Evolutionary conservation across 2,888 invertebrate genomes (phyloP), one percentile per base, ranked within the genome.

Genomic region (Thera obeliscata): DNA sequence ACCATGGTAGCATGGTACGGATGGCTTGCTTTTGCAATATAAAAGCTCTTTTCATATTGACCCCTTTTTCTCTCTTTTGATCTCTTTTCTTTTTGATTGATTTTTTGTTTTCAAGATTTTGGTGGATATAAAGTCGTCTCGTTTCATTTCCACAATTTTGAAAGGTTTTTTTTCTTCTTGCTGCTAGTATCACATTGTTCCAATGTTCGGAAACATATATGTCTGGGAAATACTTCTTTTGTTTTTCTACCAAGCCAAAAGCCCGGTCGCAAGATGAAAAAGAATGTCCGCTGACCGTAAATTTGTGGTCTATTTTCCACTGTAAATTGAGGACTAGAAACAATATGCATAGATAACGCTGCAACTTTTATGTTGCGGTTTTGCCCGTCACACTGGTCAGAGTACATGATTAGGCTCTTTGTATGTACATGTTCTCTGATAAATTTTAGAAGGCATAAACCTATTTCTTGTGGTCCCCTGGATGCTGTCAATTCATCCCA

Each of bases 401-500:
- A 71, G 61, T 74, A 74, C 60, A 78, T 65, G 33, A 77, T 77
- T 49, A 81, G 48, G 56, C 63, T 77, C 56, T 68, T 72, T 56
- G 71, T 73, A 54, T 56, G 52, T 41, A 72, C 73, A 62, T 66
- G 36, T 70, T 77, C 33, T 70, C 57, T 67, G 38, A 76, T 64
- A 56, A 66, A 80, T 55, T 70, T 57, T 12, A 77, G 9, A 4
- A 80, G 22, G 58, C 78, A 81, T 4, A 75, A 78, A 12, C 74
- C 78, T 61, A 80, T 77, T 71, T 74, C 72, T 62, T 71, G 72
- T n/a, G 71, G 56, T 69, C 78, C 78, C 76, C 78, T 64, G 6
- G 78, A 79, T 36, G 77, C 79, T 55, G 64, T 50, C 22, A 73
- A 59, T 70, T 79, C 78, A 70, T 81, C 59, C 78, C 78, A 79